Base-by-base conservation (phyloP, 2,888 invertebrate species). In the Teleogryllus oceanicus region DNA sequence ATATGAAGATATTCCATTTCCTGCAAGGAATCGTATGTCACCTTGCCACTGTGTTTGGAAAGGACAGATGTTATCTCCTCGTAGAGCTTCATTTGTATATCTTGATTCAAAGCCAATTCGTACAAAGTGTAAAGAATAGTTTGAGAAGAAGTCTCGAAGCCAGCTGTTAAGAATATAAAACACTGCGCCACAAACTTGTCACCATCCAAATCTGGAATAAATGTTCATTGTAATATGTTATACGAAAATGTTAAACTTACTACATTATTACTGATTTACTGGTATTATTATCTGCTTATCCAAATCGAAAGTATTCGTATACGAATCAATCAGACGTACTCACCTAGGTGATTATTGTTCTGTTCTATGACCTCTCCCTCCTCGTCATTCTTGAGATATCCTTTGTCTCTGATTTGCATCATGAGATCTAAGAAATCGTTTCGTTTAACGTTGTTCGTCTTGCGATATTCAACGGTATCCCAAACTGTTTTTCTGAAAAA, bases 51-150 rank as follows among this genome's bases (percentile, higher is more conserved):
- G 49, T 80, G 74, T 77, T 74, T 80, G 21, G 49, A 50, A 21
- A 80, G 78, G n/a, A 78, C 78, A 16, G 20, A 11, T 21, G 49
- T 78, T 20, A 80, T 74, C 20, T 80, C 78, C 13, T 20, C 49
- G 16, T 50, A 21, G 12, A 80, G 78, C 13, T 24, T 24, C 10
- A 74, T 78, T 62, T 80, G 80, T 21, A 81, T 79, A 18, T 81
- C 80, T n/a, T 20, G 84, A 80, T 85, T 83, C 2, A 83, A 74
- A 13, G 81, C 76, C 76, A 82, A 50, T 74, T 82, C 82, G 77
- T 81, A 81, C 18, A 82, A 75, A 18, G 75, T 49, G 37, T 78
- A 81, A 11, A 18, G 24, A 21, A 82, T 74, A 16, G 79, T 51
- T 10, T 79, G 77, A 11, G 81, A 78, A 1, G 82, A 79, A 0